Evolutionary conservation across 2,888 invertebrate species (phyloP).

Genomic region (Odontomyia ornata): DNA sequence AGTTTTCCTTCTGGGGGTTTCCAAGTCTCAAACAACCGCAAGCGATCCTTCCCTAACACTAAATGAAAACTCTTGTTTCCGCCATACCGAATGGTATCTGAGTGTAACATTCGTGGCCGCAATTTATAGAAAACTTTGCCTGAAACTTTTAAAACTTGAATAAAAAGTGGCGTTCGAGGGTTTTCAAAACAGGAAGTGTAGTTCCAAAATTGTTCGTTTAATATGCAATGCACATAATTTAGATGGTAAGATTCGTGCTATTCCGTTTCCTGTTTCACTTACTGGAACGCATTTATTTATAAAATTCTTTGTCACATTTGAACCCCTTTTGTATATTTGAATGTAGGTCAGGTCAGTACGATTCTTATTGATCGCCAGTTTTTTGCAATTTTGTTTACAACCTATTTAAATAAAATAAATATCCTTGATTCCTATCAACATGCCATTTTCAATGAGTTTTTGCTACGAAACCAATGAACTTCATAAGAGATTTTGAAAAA

Average conservation of each 20-base stretch:
- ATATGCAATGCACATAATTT: conserved; percentile 49
- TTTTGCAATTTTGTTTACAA: no score
- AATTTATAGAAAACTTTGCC: conserved; percentile 49
- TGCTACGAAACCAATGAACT: no score
- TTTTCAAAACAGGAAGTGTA: conserved; percentile 49
- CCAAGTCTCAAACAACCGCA: not conserved
- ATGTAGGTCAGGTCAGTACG: no score
- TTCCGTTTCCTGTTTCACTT: conserved; percentile 44
- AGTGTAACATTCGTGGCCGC: conserved; percentile 45
- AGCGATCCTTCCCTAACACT: not conserved
- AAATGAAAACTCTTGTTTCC: conserved; percentile 6
- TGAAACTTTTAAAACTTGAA: conserved; percentile 46
- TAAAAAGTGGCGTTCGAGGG: conserved; percentile 46
- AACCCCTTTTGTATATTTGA: no score
- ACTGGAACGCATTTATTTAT: not conserved
- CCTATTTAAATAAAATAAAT: no score
- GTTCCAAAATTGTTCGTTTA: conserved; percentile 48
- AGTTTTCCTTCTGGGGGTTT: conserved; percentile 22
- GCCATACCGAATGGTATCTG: conserved; percentile 44
- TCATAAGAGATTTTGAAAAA: no score
- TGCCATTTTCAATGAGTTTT: no score
- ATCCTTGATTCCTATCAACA: no score
- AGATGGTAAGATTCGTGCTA: conserved; percentile 45
- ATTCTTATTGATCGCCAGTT: no score
- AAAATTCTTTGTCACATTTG: not conserved